phyloP scores from a whole-genome alignment of 2,888 invertebrate species.

The Lasioglossum zephyrum region DNA sequence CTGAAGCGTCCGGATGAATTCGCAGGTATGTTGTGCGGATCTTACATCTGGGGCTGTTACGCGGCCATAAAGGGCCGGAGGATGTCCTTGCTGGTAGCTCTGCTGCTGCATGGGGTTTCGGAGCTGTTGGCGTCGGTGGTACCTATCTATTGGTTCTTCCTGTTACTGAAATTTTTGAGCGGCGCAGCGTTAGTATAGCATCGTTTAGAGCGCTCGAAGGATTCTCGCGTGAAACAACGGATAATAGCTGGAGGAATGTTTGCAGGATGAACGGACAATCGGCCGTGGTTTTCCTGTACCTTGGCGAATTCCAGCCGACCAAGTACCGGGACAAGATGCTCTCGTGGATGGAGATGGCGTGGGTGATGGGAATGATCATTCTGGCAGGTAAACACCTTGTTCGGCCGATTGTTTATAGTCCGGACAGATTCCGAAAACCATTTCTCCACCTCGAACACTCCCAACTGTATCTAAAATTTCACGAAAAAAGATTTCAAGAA shows the following conservation, averaged over 20 bases:
- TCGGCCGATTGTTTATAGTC: background rate
- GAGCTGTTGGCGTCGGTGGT: conserved; percentile 87
- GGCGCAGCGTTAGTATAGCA: conserved; percentile 86
- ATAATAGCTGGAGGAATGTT: background rate
- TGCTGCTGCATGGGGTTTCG: conserved; percentile 86
- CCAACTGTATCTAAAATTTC: background rate
- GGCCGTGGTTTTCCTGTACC: conserved; percentile 91
- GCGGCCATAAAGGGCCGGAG: conserved; percentile 89
- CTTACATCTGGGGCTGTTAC: conserved; percentile 90
- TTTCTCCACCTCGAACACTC: background rate
- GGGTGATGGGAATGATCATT: conserved; percentile 91
- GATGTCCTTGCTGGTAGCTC: conserved; percentile 87
- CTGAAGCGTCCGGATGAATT: conserved; percentile 5
- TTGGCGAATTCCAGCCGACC: conserved; percentile 92
- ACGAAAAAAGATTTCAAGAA: background rate
- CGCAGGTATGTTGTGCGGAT: conserved; percentile 89
- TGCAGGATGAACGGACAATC: conserved; percentile 91
- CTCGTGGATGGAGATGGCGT: conserved; percentile 93
- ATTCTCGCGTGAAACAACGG: conserved; percentile 59
- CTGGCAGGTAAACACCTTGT: conserved; percentile 87
- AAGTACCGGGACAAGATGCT: conserved; percentile 91
- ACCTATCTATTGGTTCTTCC: conserved; percentile 86
- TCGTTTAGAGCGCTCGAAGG: conserved; percentile 83
- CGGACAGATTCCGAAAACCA: background rate
- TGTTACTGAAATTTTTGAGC: conserved; percentile 88